phyloP scores from a whole-genome alignment of 2,113 vertebrate species.

The Addax nasomaculatus region DNA sequence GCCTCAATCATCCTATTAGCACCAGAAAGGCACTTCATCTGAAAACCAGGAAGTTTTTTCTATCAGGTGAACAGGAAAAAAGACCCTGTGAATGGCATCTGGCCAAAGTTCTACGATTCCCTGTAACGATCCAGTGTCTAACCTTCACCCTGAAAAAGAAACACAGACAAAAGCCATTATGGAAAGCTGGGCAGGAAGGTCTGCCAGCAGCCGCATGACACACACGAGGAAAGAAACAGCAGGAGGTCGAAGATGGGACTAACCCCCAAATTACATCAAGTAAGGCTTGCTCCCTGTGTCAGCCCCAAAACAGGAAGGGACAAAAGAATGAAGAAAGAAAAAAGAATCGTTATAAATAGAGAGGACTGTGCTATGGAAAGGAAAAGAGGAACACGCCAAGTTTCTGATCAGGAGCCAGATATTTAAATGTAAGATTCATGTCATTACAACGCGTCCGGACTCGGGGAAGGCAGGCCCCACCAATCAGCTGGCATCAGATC shows the following conservation, averaged over 20 bases:
- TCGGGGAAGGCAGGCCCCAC: slow-evolving; percentile 57
- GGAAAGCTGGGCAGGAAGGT: accelerated
- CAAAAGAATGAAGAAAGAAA: not conserved
- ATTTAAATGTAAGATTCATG: slow-evolving; percentile 73
- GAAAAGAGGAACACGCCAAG: slow-evolving; percentile 36
- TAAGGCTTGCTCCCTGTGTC: not conserved
- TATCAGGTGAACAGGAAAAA: not conserved
- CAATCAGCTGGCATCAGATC: slow-evolving; percentile 70
- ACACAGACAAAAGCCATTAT: not conserved
- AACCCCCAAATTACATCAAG: not conserved
- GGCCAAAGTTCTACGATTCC: not conserved
- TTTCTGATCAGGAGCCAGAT: slow-evolving; percentile 61
- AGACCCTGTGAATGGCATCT: not conserved
- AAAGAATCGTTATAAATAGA: not conserved
- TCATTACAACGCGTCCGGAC: slow-evolving; percentile 61
- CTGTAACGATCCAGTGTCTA: not conserved
- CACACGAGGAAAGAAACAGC: not conserved
- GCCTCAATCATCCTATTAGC: not conserved
- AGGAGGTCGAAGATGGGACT: not conserved
- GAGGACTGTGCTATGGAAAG: not conserved
- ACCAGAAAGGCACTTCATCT: not conserved
- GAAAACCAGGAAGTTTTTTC: not conserved
- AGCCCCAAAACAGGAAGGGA: not conserved
- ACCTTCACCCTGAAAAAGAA: not conserved
- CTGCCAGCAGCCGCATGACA: not conserved